These are phyloP conservation scores for Epizoanthus ramosus DNA, from an alignment of 92 coral and sea anemone genomes.

Conservation along the genomic window DNA sequence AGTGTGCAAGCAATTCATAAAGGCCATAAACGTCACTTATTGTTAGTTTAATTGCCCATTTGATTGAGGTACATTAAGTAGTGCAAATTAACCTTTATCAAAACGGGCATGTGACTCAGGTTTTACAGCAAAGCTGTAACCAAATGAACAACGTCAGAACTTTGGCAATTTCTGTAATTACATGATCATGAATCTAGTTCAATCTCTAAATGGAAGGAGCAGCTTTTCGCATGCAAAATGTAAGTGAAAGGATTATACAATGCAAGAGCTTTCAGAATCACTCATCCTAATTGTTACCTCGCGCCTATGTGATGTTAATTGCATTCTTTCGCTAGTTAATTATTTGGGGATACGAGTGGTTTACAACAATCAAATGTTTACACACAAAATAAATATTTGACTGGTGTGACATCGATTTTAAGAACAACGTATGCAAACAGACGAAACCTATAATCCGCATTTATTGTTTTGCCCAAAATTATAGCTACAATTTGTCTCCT, in stretches of 20 bases:
- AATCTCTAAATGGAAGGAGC: neutral
- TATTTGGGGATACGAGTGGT: neutral
- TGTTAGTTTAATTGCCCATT: neutral
- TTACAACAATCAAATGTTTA: conserved; percentile 1
- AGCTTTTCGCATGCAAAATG: neutral
- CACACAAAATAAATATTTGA: conserved; percentile 6
- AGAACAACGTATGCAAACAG: neutral
- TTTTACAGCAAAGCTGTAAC: no score
- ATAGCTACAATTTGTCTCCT: no score
- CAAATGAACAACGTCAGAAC: no score
- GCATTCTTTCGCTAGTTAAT: neutral
- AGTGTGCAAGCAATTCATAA: neutral
- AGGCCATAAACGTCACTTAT: neutral
- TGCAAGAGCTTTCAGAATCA: neutral
- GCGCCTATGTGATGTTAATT: conserved; percentile 9
- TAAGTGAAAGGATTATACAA: neutral
- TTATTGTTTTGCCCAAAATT: neutral
- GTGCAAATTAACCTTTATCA: no score
- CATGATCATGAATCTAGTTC: no score
- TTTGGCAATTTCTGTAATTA: no score
- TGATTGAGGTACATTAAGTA: no score
- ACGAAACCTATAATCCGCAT: neutral
- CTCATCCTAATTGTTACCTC: neutral
- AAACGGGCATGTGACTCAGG: no score
- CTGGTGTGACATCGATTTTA: neutral